phyloP scores from a whole-genome alignment of 2,797 vertebrate species.

The Cottoperca gobio region DNA sequence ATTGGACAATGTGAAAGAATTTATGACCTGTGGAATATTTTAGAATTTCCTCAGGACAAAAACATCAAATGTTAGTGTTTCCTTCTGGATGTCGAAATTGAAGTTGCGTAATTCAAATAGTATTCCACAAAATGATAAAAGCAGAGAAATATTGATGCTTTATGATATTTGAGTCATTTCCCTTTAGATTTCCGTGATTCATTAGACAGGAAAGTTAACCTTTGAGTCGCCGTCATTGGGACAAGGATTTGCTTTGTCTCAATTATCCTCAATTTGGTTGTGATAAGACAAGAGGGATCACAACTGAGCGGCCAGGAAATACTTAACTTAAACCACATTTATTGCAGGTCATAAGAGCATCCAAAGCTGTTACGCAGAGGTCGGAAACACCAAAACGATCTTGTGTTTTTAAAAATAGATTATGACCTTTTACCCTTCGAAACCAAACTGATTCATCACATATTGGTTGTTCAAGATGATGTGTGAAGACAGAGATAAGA shows the following conservation, averaged over 20 bases:
- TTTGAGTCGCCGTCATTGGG: slow-evolving; percentile 53
- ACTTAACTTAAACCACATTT: slow-evolving; percentile 41
- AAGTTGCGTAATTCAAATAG: slow-evolving; percentile 4
- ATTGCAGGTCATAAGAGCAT: slow-evolving; percentile 50
- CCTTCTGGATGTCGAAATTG: slow-evolving; percentile 7
- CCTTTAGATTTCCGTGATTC: slow-evolving; percentile 51
- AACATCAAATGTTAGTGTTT: slow-evolving; percentile 24
- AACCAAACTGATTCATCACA: neutral
- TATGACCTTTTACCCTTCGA: neutral
- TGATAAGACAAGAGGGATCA: slow-evolving; percentile 63
- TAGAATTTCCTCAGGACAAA: slow-evolving; percentile 14
- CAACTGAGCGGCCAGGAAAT: slow-evolving; percentile 5
- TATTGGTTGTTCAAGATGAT: slow-evolving; percentile 33
- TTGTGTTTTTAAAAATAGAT: neutral
- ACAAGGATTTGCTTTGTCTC: slow-evolving; percentile 48
- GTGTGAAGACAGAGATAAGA: slow-evolving; percentile 65
- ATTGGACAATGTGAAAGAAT: slow-evolving; percentile 61
- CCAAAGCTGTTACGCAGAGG: slow-evolving; percentile 2
- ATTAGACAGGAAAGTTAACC: slow-evolving; percentile 74
- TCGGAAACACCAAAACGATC: slow-evolving; percentile 29
- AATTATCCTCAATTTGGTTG: slow-evolving; percentile 41
- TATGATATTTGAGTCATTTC: slow-evolving; percentile 23
- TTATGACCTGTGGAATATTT: slow-evolving; percentile 72
- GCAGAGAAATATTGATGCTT: slow-evolving; percentile 11
- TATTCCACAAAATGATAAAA: neutral